Conservation (phyloP, 1,140 invertebrate genomes). For the Drosophila serrata region DNA sequence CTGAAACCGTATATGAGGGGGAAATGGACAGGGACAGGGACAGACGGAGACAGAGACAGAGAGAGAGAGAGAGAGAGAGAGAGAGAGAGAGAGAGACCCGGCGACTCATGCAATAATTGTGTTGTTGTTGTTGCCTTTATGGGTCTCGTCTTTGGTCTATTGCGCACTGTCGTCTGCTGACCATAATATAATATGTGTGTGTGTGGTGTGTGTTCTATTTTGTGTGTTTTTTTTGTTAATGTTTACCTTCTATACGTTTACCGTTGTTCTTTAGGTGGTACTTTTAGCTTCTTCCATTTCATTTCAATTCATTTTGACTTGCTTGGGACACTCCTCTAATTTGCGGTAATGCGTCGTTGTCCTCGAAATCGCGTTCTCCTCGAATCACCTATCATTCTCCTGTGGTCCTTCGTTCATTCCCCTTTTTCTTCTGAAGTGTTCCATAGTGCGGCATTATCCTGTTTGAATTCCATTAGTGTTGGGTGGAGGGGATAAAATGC, state of each 20-base stretch:
- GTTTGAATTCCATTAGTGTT: conserved; percentile 7
- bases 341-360: conserved; percentile 53
- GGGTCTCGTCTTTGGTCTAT: conserved; percentile 44
- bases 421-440: neutral
- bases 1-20: conserved; percentile 36
- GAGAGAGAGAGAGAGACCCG: conserved; percentile 6
- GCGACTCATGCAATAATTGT: conserved; percentile 40
- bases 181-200: conserved; percentile 21
- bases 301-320: conserved; percentile 42
- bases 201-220: conserved; percentile 5
- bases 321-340: conserved; percentile 64
- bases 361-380: conserved; percentile 4
- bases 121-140: conserved; percentile 32
- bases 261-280: conserved; percentile 26
- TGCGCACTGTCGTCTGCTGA: conserved; percentile 46
- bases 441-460: conserved; percentile 2
- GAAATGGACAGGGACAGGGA: neutral
- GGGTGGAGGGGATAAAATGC: neutral
- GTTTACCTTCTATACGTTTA: conserved; percentile 36
- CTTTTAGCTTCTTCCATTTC: conserved; percentile 33
- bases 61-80: conserved; percentile 5
- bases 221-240: conserved; percentile 14
- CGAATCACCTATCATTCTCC: conserved; percentile 8
- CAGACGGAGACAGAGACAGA: conserved; percentile 9
- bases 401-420: neutral